A percentile compares a stretch with the other conserved stretches of the same genome.
Conservation (phyloP, 2,113 vertebrate species). For the Elephantulus edwardii region DNA sequence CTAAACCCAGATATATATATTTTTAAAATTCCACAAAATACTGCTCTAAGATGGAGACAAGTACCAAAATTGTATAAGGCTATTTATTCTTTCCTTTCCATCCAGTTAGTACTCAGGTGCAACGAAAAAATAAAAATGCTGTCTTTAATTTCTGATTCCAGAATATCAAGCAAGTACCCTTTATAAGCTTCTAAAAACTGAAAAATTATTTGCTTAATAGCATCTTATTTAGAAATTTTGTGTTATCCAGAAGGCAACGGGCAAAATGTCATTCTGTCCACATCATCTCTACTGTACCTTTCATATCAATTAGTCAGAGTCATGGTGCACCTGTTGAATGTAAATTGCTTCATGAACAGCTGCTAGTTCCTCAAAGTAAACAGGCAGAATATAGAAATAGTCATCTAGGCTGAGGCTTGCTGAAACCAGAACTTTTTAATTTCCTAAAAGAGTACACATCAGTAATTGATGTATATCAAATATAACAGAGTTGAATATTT, state of each 20-base stretch:
- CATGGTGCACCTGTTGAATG: conserved; percentile 30
- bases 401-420: neutral
- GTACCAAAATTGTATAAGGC: neutral
- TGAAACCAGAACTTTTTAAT: conserved; percentile 1
- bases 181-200: conserved; percentile 3
- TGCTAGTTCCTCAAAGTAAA: conserved; percentile 6
- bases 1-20: neutral
- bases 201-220: neutral
- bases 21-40: conserved; percentile 23
- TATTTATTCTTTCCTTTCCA: neutral
- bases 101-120: neutral
- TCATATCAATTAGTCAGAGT: conserved; percentile 10
- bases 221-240: conserved; percentile 42
- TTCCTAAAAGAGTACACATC: neutral
- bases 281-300: neutral
- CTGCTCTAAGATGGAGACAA: conserved; percentile 2
- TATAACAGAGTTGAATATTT: neutral
- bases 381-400: conserved; percentile 30
- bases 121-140: neutral
- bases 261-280: neutral
- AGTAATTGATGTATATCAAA: conserved; percentile 39
- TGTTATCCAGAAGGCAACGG: neutral
- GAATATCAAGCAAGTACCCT: neutral
- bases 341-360: conserved; percentile 55
- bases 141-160: neutral